Base-by-base conservation (phyloP, 2,888 invertebrate genomes). In the Sminthurides aquaticus region DNA sequence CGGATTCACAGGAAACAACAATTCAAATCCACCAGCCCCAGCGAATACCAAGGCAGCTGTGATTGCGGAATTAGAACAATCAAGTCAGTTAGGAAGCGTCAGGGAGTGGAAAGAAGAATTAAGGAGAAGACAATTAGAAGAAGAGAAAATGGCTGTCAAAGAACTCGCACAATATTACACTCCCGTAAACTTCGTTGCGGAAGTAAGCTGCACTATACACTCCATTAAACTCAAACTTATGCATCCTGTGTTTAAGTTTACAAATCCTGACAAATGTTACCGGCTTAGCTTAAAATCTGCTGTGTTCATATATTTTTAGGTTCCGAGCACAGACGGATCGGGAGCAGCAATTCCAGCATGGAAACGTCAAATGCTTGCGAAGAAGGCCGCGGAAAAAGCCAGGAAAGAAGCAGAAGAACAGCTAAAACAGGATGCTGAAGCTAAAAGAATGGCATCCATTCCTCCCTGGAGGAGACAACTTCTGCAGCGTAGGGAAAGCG, bases 381-480 rank as follows among this genome's bases (percentile, higher is more conserved):
- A 92, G 76, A 90, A 95, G 78, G 91, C 93, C 0, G 95, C 96
- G 0, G 95, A 96, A 79, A 88, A 91, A 74, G 94, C 95, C 11
- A 86, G 90, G 73, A 90, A 89, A 76, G 94, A 96, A 76, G 82
- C 92, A 74, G 93, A 94, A 79, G 91, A 90, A 78, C 87, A 90
- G 76, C 82, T 92, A 75, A 87, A 87, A 2, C 84, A 86, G 67
- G 91, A 92, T 77, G 90, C 91, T 0, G 92, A 92, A 79, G 87
- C 89, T 75, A 85, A 90, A 75, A 81, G 92, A 71, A 84, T 92
- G 56, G 89, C 90, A 25, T 85, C 92, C 18, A 90, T 96, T 75
- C 96, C 96, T 0, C 89, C 89, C 59, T 96, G 96, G 96, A 95
- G 96, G 79, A 83, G 94, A 63, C 94, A 94, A 77, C 81, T 96